These are phyloP conservation scores for Lordiphosa clarofinis DNA, from an alignment of 1,140 invertebrate genomes.

Conservation along the genomic window DNA sequence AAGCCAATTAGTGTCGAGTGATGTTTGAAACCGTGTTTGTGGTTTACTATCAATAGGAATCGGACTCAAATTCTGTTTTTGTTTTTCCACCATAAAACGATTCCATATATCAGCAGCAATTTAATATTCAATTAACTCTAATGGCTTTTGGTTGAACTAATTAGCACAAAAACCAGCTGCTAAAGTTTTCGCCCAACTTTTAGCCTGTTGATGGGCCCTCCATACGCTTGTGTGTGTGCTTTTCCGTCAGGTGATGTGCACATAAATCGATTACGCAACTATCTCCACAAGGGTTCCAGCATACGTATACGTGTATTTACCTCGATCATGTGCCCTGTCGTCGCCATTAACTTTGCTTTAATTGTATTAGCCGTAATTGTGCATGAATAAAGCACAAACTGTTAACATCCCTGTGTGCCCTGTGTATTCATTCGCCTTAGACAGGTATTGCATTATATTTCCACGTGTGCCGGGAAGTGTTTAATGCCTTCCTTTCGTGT, in stretches of 20 bases:
- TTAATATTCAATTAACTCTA: slow-evolving; percentile 75
- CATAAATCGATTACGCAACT: slow-evolving; percentile 73
- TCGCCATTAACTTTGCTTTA: slow-evolving; percentile 66
- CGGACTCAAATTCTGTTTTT: not conserved
- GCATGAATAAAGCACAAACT: slow-evolving; percentile 56
- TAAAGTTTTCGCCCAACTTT: slow-evolving; percentile 6
- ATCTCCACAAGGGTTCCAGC: slow-evolving; percentile 7
- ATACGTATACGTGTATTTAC: not conserved
- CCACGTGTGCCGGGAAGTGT: slow-evolving; percentile 33
- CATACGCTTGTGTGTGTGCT: slow-evolving; percentile 22
- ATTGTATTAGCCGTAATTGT: slow-evolving; percentile 75
- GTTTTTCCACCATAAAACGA: not conserved
- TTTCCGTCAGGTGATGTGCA: slow-evolving; percentile 50
- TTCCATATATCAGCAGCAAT: slow-evolving; percentile 26
- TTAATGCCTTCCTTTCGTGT: slow-evolving; percentile 37
- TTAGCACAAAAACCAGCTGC: slow-evolving; percentile 27
- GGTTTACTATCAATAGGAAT: slow-evolving; percentile 3
- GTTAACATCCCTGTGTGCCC: slow-evolving; percentile 18
- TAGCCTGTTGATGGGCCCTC: slow-evolving; percentile 2
- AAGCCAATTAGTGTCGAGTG: slow-evolving; percentile 8
- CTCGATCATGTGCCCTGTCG: slow-evolving; percentile 12
- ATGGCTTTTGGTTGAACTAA: slow-evolving; percentile 56
- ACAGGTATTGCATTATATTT: slow-evolving; percentile 9
- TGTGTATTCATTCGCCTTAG: not conserved
- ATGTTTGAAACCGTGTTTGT: slow-evolving; percentile 2